Percentiles rank a stretch among this genome's conserved stretches.
phyloP scores from a whole-genome alignment of 2,113 vertebrate genomes.

The Callithrix jacchus region DNA sequence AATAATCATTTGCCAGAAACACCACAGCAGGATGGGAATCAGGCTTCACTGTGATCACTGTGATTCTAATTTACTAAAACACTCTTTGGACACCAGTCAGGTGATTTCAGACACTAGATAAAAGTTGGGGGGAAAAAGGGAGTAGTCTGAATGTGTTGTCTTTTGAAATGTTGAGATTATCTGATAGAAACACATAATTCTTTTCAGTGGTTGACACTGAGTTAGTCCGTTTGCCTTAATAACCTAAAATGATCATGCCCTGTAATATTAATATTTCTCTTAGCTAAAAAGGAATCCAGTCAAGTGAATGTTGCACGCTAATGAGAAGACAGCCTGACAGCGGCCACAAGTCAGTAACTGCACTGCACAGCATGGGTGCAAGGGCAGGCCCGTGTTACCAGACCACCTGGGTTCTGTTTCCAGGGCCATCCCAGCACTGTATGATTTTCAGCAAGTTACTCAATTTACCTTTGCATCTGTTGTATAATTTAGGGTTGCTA shows the following conservation, averaged over 20 bases:
- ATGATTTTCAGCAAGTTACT: neutral
- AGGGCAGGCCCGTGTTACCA: neutral
- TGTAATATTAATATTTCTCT: neutral
- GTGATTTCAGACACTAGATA: neutral
- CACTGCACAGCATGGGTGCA: rapidly evolving
- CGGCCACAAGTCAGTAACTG: rapidly evolving
- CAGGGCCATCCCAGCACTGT: too few species aligned
- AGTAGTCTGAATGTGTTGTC: neutral
- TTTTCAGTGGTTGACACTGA: neutral
- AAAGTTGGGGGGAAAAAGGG: neutral
- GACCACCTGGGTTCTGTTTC: neutral
- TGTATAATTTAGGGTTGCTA: neutral
- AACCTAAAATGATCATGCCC: neutral
- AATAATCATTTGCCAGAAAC: neutral
- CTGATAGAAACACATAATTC: neutral
- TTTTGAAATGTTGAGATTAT: neutral
- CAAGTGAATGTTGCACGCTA: neutral
- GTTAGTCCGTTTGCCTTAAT: neutral
- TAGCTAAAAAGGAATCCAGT: neutral
- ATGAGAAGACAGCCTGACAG: neutral
- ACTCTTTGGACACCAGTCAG: neutral
- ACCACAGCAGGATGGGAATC: neutral
- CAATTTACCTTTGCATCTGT: neutral
- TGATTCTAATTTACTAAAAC: neutral
- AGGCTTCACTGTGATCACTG: neutral